Evolutionary conservation across 2,113 vertebrate species (phyloP).

Genomic region (Plecturocebus donacophilus): DNA sequence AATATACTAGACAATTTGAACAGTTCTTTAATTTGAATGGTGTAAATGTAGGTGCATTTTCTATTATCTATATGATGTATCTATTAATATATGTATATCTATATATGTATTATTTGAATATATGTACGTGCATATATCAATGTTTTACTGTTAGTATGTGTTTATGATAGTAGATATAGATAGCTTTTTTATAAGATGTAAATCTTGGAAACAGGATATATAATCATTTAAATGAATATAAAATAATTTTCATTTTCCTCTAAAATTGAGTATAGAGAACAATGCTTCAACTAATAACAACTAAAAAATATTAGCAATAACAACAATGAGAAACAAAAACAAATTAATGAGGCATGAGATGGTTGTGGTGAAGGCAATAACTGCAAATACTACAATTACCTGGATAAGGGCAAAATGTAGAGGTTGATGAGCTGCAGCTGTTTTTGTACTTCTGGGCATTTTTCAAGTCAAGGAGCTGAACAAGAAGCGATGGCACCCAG

Average conservation of each 20-base stretch:
- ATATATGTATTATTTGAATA: background rate
- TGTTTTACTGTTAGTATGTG: background rate
- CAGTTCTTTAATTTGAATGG: background rate
- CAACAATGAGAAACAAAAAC: background rate
- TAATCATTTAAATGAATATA: background rate
- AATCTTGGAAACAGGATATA: background rate
- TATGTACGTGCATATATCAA: background rate
- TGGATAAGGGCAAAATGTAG: background rate
- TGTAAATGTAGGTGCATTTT: background rate
- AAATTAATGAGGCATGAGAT: background rate
- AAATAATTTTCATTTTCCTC: background rate
- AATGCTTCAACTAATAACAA: background rate
- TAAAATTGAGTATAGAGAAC: background rate
- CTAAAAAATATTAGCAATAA: background rate
- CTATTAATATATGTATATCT: background rate
- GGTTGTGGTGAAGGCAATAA: background rate
- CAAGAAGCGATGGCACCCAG: background rate
- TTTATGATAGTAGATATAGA: background rate
- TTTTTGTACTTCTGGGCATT: background rate
- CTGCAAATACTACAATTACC: background rate
- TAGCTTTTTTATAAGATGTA: background rate
- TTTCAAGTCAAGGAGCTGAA: background rate
- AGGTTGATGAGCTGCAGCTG: background rate
- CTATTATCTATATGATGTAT: background rate
- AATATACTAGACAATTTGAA: background rate